Base-by-base conservation (phyloP, 2,113 vertebrate species). In the Neogale vison region DNA sequence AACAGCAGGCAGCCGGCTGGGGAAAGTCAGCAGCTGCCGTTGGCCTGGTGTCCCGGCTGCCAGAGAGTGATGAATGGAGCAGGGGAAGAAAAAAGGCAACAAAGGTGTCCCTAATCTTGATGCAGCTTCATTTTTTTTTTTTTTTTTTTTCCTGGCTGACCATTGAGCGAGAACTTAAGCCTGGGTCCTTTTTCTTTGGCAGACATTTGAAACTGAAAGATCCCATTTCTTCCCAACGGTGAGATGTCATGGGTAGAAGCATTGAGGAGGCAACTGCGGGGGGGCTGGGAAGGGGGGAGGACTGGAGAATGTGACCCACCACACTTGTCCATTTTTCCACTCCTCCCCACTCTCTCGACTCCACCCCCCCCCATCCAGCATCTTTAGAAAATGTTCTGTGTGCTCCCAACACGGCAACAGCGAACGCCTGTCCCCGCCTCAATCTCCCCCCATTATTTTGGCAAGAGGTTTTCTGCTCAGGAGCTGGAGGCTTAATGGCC, bases 161-260 rank as follows among this genome's bases (percentile, higher is more conserved):
- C 96, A 96, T 65, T 71, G 95, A 96, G 63, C 0, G 80, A 96
- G 96, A 97, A 97, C 92, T 96, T 96, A 97, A 97, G 92, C 96
- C 92, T 77, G 36, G 0, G 36, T 88, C 74, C 71, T 87, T 96
- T 95, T 96, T 97, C 96, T 98, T 72, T 63, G 74, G 93, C 92
- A 97, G 98, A 97, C 95, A 98, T 97, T 90, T 96, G 97, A 98
- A 96, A 97, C 97, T 65, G 88, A 93, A 96, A 94, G 97, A 97
- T 97, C 93, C 84, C 77, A 1, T 98, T 98, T 97, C 97, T 96
- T 95, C 95, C 86, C 86, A 96, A 81, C 13, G 24, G 87, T 77
- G 94, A 85, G 95, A 95, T 95, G 96, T 81, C 95, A 84, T 2
- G 85, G 82, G 79, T 92, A 92, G 95, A 92, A 72, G 69, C 84